Base-by-base conservation (phyloP, 2,797 vertebrate genomes). In the Microctenopoma lineatum region DNA sequence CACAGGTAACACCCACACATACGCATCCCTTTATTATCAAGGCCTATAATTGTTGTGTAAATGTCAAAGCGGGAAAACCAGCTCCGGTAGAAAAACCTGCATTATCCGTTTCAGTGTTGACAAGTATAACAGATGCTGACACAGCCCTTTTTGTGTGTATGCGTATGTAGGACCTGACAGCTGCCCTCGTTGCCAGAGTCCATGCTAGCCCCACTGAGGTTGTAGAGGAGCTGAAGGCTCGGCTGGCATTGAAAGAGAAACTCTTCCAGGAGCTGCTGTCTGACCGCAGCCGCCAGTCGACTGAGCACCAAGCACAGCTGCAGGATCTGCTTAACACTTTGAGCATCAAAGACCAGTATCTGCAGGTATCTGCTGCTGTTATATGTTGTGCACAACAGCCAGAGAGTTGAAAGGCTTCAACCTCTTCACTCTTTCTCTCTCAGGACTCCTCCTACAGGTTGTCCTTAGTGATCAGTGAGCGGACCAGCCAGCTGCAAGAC, bases 221-320 rank as follows among this genome's bases (percentile, higher is more conserved):
- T 1, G 86, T 95, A 1, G 95, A 97, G 68, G 95, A 97, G 79
- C 90, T 99, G 61, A 95, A 95, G 74, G 83, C 94, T 58, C 95
- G 94, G 11, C 93, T 98, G 36, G 92, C 93, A 32, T 87, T 92
- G 16, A 98, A 97, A 79, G 98, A 99, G 73, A 93, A 93, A 61
- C 93, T 98, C 87, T 94, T 98, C 71, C 95, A 97, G 92, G 96
- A 96, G 59, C 90, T 97, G 51, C 85, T 99, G n/a, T 92, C 90
- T 0, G 95, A 98, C 69, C 90, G 93, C 18, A 95, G 87, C 83
- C 87, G 51, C 4, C 96, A 96, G 61, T 81, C 92, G 0, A 65
- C 88, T 54, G 95, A 98, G 41, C 96, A 97, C 4, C 95, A 95
- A 64, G 77, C 89, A 4, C 96, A 97, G 87, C 82, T 97, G 58